A percentile compares a stretch with the other conserved stretches of the same genome.
Evolutionary conservation across 2,888 invertebrate species (phyloP).

Genomic region (Drosophila demipolita): DNA sequence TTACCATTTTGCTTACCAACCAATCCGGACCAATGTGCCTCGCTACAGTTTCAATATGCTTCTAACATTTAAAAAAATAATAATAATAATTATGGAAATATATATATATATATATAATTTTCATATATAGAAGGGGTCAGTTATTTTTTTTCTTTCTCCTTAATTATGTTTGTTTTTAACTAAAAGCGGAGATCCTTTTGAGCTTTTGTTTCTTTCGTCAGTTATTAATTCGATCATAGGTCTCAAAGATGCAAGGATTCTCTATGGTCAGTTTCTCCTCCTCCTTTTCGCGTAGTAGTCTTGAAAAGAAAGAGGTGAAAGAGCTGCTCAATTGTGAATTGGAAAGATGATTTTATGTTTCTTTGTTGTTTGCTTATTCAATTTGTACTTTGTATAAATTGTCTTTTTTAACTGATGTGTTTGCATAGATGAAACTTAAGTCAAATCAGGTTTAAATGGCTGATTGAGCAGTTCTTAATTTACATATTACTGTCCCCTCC

Average conservation of each 20-base stretch:
- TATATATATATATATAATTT: too few relatives aligned
- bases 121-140: background rate
- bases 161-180: background rate
- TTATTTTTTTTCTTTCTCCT: background rate
- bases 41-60: background rate
- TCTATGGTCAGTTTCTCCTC: background rate
- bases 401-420: background rate
- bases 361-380: background rate
- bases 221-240: background rate
- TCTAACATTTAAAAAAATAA: background rate
- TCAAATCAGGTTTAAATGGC: background rate
- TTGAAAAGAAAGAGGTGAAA: background rate
- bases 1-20: background rate
- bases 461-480: constrained; percentile 10
- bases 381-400: background rate
- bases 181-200: background rate
- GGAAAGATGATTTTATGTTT: background rate
- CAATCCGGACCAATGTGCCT: background rate
- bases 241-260: background rate
- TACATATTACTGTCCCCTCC: constrained; percentile 5
- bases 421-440: background rate
- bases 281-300: background rate
- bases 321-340: background rate
- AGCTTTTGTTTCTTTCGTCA: background rate
- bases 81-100: too few relatives aligned